Evolutionary conservation across 2,797 vertebrate genomes (phyloP), one percentile per base, ranked within the genome.

Genomic region (Pseudomugil tenellus): DNA sequence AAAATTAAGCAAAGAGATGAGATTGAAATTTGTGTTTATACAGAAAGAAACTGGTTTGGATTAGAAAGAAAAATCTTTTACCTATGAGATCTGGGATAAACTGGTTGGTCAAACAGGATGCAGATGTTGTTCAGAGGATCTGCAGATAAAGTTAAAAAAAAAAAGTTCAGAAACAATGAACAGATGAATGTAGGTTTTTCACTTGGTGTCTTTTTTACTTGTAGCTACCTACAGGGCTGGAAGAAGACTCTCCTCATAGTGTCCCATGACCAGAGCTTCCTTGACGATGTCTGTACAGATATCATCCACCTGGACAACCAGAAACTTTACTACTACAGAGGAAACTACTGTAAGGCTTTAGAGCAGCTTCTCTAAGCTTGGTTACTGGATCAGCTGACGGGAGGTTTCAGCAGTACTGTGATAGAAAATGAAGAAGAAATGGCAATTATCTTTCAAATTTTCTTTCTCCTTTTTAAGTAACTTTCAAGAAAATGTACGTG

Each of bases 401-500:
- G 1, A 43, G 39, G 39, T 39, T 39, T 39, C 2, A 41, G 39
- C 14, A 39, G 39, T 12, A 2, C 16, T 7, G 16, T 39, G 16
- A 43, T 43, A 17, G 16, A 7, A 19, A 17, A 41, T 17, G 6
- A 37, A 9, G 11, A 2, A 34, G 6, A 34, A 9, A 37, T 13
- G 12, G 12, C 11, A 37, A 13, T 2, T 37, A 2, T 13, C 35
- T 12, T 37, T 37, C 35, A 37, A 2, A 37, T 14, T n/a, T 28
- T 4, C 10, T 69, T 35, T 67, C 32, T 29, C 37, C 64, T 0
- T 63, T 31, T 31, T 3, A 31, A 97, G 96, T 98, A 92, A 95
- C 96, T 0, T 98, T 98, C 77, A 98, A 98, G 93, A 98, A 98
- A 91, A 98, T 98, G 97, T 97, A 97, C 28, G 92, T 96, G 64